phyloP scores from a whole-genome alignment of 1,140 invertebrate genomes.

The Andricus grossulariae region DNA sequence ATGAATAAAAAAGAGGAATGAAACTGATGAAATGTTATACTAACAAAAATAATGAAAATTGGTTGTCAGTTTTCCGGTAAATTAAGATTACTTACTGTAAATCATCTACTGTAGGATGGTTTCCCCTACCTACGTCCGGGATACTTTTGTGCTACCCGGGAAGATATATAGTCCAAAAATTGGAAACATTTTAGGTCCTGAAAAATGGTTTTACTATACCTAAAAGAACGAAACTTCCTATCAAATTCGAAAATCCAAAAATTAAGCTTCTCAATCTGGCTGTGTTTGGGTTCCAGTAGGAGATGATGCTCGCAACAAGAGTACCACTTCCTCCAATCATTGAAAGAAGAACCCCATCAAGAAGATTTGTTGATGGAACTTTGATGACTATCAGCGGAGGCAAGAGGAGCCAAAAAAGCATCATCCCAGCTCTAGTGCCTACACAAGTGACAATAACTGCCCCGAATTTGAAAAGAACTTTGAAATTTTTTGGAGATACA shows the following conservation, averaged over 20 bases:
- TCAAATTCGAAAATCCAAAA: slow-evolving; percentile 53
- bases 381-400: slow-evolving; percentile 49
- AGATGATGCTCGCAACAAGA: slow-evolving; percentile 49
- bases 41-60: too few relatives aligned
- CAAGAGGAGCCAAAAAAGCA: slow-evolving; percentile 64
- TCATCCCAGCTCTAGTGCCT: slow-evolving; percentile 49
- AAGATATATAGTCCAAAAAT: too few relatives aligned
- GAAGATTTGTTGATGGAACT: slow-evolving; percentile 36
- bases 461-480: slow-evolving; percentile 50
- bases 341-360: slow-evolving; percentile 46
- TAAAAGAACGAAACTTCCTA: slow-evolving; percentile 52
- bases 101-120: too few relatives aligned
- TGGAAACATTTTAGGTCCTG: too few relatives aligned
- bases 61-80: too few relatives aligned
- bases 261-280: slow-evolving; percentile 47
- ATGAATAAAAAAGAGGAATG: too few relatives aligned
- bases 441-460: slow-evolving; percentile 48
- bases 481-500: slow-evolving; percentile 45
- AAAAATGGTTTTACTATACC: slow-evolving; percentile 38
- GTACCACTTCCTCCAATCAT: slow-evolving; percentile 49
- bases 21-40: too few relatives aligned
- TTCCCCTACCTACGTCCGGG: too few relatives aligned
- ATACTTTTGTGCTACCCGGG: too few relatives aligned
- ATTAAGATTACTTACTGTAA: too few relatives aligned
- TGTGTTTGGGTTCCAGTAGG: slow-evolving; percentile 52